phyloP scores from a whole-genome alignment of 2,797 vertebrate genomes.

The Lates japonicus region DNA sequence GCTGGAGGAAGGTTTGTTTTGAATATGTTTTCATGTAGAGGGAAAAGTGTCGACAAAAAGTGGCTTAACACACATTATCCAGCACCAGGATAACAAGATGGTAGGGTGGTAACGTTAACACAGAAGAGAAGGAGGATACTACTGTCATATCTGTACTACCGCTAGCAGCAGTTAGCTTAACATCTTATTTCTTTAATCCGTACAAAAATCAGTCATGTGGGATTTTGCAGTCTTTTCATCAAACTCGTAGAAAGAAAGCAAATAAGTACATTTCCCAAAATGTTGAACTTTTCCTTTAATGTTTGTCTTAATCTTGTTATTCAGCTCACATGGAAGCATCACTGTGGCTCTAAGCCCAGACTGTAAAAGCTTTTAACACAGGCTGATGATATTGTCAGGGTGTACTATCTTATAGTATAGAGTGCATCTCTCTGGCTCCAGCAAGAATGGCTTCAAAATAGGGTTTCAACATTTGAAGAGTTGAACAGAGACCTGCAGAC shows the following conservation, averaged over 20 bases:
- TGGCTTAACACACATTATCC: neutral
- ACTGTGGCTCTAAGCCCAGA: neutral
- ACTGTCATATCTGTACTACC: neutral
- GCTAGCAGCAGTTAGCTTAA: too few relatives aligned
- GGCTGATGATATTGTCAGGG: neutral
- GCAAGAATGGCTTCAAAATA: slow-evolving; percentile 10
- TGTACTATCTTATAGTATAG: neutral
- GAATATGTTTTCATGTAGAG: neutral
- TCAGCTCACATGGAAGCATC: neutral
- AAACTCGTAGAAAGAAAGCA: neutral
- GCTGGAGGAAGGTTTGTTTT: neutral
- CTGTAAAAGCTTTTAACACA: neutral
- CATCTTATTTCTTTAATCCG: neutral
- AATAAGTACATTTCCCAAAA: neutral
- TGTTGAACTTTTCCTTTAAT: neutral
- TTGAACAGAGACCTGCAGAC: slow-evolving; percentile 17
- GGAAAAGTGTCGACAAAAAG: neutral
- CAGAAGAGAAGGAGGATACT: neutral
- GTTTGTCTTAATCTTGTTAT: neutral
- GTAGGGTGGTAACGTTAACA: neutral
- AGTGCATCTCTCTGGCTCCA: neutral
- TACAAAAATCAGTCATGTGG: neutral
- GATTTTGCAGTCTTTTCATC: neutral
- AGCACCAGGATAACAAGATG: neutral
- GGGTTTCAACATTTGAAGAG: neutral